Evolutionary conservation across 2,113 vertebrate genomes (phyloP).

Genomic region (Struthio camelus): DNA sequence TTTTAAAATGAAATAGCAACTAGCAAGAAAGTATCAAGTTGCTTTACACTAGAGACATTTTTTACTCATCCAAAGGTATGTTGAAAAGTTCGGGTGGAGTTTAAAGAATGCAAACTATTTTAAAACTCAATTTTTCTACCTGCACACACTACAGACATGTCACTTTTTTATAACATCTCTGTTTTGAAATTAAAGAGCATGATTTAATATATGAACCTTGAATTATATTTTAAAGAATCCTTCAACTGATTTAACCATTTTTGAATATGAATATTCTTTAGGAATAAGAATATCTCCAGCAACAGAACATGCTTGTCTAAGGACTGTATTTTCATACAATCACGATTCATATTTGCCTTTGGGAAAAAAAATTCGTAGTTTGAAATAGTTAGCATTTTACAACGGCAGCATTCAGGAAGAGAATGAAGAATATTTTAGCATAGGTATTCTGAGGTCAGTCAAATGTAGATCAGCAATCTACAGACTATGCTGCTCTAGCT

Average conservation of each 20-base stretch:
- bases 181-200: neutral
- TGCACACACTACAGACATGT: neutral
- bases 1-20: constrained; percentile 74
- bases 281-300: neutral
- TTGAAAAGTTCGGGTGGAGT: constrained; percentile 38
- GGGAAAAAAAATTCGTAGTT: neutral
- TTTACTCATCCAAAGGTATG: constrained; percentile 70
- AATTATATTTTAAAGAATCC: neutral
- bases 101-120: neutral
- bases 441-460: neutral
- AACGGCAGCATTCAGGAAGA: neutral
- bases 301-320: neutral
- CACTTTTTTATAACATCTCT: neutral
- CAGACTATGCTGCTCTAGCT: neutral
- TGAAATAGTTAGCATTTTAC: constrained; percentile 3
- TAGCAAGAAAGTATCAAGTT: constrained; percentile 64
- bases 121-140: neutral
- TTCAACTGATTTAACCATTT: neutral
- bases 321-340: neutral
- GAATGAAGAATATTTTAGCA: constrained; percentile 20
- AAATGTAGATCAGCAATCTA: neutral
- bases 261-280: neutral
- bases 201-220: neutral
- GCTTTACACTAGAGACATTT: constrained; percentile 43
- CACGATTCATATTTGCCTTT: neutral